Base-by-base conservation (phyloP, 2,113 vertebrate species). In the Hystrix brachyura region DNA sequence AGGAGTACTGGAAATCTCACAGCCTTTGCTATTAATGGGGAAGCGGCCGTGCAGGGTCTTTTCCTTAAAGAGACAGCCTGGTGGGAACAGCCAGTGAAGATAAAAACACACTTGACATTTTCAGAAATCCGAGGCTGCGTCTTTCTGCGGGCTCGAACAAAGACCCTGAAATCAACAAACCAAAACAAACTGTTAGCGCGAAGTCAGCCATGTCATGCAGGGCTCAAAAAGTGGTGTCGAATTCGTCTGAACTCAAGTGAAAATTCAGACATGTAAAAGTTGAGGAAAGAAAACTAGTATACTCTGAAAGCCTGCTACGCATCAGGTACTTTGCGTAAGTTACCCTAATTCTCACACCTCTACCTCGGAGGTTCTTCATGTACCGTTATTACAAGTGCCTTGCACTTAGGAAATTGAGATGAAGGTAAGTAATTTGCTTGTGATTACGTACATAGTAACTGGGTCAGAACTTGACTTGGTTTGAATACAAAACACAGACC, bases 1-100 rank as follows among this genome's bases (percentile, higher is more conserved):
- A 98, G 90, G 27, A n/a, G 95, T 96, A 80, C 97, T 97, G 97
- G 32, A 96, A 96, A 97, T 92, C 98, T 95, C 88, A 62, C 65
- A 96, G 97, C 80, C 90, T 96, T 97, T 93, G 72, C 91, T 95
- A 93, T 82, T 96, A 97, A 97, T 83, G 95, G 96, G 97, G 98
- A 88, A 98, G 96, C 93, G 51, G 90, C 80, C 94, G 65, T 72
- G 84, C 82, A 94, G 89, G 27, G 95, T 59, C 79, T 38, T 43
- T 60, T 13, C 6, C 95, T 98, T 96, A 97, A 98, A 98, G 97
- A 92, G 95, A 87, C 65, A 95, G 71, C 95, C 23, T 84, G 57
- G 79, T 14, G 29, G 90, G 19, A 96, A 48, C 76, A 48, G 83
- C 72, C 88, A n/a, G 55, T 53, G 69, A 51, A 53, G 57, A 95